Evolutionary conservation across 2,888 invertebrate species (phyloP).

Genomic region (Trisateles emortualis): DNA sequence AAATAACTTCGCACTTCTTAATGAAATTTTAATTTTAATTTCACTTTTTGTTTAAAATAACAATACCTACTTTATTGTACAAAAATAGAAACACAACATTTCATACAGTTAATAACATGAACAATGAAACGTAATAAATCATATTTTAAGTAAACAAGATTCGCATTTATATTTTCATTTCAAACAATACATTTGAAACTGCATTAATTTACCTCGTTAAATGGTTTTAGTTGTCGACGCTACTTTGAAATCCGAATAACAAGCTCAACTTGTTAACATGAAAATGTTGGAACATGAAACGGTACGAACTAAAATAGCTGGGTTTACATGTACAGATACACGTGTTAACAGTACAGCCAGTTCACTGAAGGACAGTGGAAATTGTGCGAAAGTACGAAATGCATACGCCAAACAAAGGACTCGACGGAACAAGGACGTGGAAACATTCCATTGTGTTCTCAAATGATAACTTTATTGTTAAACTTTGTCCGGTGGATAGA

Average conservation of each 20-base stretch:
- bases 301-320: conserved; percentile 33
- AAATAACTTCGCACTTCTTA: no score
- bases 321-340: conserved; percentile 28
- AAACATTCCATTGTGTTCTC: conserved; percentile 41
- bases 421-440: conserved; percentile 47
- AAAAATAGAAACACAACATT: background rate
- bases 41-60: background rate
- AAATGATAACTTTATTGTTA: conserved; percentile 42
- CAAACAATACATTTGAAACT: background rate
- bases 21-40: no score
- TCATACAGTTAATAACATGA: background rate
- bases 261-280: conserved; percentile 31
- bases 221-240: conserved; percentile 15
- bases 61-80: background rate
- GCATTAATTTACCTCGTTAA: background rate
- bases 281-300: conserved; percentile 26
- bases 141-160: background rate
- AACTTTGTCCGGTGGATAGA: conserved; percentile 19
- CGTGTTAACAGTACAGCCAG: conserved; percentile 29
- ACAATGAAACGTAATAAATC: conserved; percentile 1
- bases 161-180: background rate
- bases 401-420: conserved; percentile 43
- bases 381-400: conserved; percentile 46
- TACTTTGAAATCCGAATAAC: conserved; percentile 24
- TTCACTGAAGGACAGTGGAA: conserved; percentile 44